A percentile compares a stretch with the other conserved stretches of the same genome.
Conservation (phyloP, 2,797 vertebrate genomes). For the Epinephelus awoara region DNA sequence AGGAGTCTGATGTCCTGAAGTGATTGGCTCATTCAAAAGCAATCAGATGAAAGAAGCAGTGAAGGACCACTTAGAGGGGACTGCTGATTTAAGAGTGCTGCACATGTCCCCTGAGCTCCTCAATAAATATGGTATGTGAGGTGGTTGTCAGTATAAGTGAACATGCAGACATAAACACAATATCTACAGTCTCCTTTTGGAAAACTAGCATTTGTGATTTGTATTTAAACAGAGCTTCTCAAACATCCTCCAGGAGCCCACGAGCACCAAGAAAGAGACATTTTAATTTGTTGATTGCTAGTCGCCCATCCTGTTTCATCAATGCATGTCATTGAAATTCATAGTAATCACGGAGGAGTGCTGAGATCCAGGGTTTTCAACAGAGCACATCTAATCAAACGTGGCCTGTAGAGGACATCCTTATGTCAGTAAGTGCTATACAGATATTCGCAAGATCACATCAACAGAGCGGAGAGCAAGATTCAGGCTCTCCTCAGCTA, state of each 20-base stretch:
- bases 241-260: constrained; percentile 5
- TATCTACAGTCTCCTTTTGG: constrained; percentile 20
- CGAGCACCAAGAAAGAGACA: constrained; percentile 18
- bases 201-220: constrained; percentile 30
- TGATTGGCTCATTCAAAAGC: constrained; percentile 85
- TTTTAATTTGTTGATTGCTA: constrained; percentile 61
- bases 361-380: constrained; percentile 53
- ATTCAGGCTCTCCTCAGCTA: constrained; percentile 33
- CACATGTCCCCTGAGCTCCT: constrained; percentile 51
- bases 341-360: constrained; percentile 57
- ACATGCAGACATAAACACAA: constrained; percentile 27
- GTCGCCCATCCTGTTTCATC: constrained; percentile 45
- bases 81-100: constrained; percentile 83
- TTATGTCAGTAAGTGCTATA: constrained; percentile 55
- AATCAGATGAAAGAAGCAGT: constrained; percentile 82
- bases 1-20: constrained; percentile 80
- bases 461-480: constrained; percentile 31
- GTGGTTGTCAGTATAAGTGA: constrained; percentile 27
- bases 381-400: constrained; percentile 74
- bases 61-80: constrained; percentile 76
- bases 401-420: constrained; percentile 58
- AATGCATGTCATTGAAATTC: constrained; percentile 71
- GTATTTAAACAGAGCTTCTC: constrained; percentile 31
- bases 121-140: constrained; percentile 43
- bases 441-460: constrained; percentile 43